Conservation (phyloP, 2,888 invertebrate genomes). For the Creontiades dilutus region DNA sequence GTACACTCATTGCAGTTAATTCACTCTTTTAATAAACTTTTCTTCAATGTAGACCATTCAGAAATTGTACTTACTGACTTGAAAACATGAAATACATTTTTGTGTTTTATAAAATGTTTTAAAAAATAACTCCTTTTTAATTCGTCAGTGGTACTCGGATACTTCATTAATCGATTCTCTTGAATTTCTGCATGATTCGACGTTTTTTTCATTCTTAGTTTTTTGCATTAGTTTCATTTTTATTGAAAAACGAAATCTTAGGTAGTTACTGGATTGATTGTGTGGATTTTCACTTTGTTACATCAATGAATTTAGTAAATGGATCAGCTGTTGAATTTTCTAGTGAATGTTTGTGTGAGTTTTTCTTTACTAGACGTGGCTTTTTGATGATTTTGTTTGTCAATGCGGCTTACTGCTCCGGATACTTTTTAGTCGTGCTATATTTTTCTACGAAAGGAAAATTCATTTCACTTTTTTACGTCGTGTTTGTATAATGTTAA, state of each 20-base stretch:
- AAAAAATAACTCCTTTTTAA: no score
- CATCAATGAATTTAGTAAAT: not conserved
- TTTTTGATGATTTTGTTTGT: not conserved
- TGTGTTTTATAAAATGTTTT: no score
- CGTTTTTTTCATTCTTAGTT: not conserved
- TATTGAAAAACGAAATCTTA: not conserved
- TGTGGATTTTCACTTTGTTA: not conserved
- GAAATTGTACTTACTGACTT: no score
- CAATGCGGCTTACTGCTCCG: not conserved
- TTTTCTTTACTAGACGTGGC: not conserved
- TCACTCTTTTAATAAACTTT: no score
- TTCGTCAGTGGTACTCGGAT: no score
- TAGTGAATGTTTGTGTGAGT: constrained; percentile 2
- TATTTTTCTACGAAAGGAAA: no score
- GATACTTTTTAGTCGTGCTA: not conserved
- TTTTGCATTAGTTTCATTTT: no score
- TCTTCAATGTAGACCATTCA: no score
- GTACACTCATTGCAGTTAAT: no score
- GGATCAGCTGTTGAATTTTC: not conserved
- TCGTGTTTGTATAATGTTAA: no score
- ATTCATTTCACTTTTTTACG: no score
- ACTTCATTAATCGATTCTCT: not conserved
- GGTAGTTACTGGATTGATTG: not conserved
- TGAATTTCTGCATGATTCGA: not conserved
- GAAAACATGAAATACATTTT: no score